Evolutionary conservation across 2,888 invertebrate genomes (phyloP), one percentile per base, ranked within the genome.

Genomic region (Drosophila mulleri): DNA sequence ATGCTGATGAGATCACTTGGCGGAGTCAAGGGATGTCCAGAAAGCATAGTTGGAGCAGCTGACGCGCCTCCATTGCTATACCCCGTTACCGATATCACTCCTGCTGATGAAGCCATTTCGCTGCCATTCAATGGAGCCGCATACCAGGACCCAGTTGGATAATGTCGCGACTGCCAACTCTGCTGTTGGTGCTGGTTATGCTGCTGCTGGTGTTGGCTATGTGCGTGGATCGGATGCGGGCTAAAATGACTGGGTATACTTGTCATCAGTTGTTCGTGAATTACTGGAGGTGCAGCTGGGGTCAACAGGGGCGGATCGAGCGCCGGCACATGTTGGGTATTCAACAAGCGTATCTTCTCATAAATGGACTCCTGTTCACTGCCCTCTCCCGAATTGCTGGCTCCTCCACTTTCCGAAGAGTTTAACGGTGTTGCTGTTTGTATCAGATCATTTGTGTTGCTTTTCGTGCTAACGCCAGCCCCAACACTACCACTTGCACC

Each of bases 301-400:
- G 52, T 23, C 4, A 69, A 37, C n/a, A 54, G 41, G 16, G 47
- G 39, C 2, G 69, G 16, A 5, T 83, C 85, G 50, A 84, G 8
- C 2, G 77, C 48, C 0, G 70, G 26, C 7, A 66, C 54, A 14
- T 88, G 88, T 35, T 83, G 87, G 0, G 89, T 88, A 63, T 92
- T 92, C 18, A 92, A 70, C 42, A 92, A 72, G 45, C 91, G 90
- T 14, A 92, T 76, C 76, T 92, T 93, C 67, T 92, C 92, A 68
- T 93, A 93, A n/a, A 92, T 83, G 1, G 78, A 72, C 48, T 84
- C 84, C 57, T 84, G 84, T 9, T 90, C 90, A 48, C 82, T 84
- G 7, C 88, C 89, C 48, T 86, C 83, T 3, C 82, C 86, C 1
- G 88, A 90, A 12, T 82, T 88, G 47, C 78, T 89, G 9, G 87